Percentiles rank a stretch among this genome's conserved stretches.
phyloP scores from a whole-genome alignment of 64 coral and sea anemone genomes.

The Actinia tenebrosa region DNA sequence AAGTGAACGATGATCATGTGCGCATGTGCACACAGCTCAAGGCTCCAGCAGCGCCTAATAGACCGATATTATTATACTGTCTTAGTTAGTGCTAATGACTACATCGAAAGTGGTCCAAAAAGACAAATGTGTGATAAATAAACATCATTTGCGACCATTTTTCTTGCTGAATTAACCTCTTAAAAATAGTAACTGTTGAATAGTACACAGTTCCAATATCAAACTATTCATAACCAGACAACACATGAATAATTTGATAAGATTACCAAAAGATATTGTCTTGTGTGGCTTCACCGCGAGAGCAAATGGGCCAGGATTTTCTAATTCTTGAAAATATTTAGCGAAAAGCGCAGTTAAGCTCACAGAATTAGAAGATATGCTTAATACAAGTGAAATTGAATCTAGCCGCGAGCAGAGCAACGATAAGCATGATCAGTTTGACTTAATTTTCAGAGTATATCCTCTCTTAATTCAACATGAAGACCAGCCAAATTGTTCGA shows the following conservation, averaged over 20 bases:
- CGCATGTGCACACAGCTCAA: conserved; percentile 1
- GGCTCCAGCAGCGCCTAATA: background rate
- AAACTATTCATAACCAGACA: background rate
- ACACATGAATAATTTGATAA: background rate
- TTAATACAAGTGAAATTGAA: conserved; percentile 4
- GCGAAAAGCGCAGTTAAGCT: conserved; percentile 2
- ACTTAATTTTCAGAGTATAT: background rate
- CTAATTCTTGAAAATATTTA: background rate
- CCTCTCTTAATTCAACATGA: background rate
- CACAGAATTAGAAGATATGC: conserved; percentile 4
- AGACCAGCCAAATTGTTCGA: conserved; percentile 4
- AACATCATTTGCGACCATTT: conserved; percentile 1
- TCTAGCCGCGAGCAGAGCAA: background rate
- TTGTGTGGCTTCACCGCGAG: background rate
- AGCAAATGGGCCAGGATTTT: background rate
- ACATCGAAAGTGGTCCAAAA: background rate
- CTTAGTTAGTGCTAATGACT: background rate
- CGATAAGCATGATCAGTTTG: conserved; percentile 3
- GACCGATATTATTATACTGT: background rate
- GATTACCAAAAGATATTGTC: background rate
- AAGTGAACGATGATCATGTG: background rate
- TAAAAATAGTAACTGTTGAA: background rate
- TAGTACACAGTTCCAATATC: background rate
- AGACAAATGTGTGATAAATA: background rate
- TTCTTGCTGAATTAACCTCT: background rate